Conservation (phyloP, 2,888 invertebrate species). For the Eristalis tenax region DNA sequence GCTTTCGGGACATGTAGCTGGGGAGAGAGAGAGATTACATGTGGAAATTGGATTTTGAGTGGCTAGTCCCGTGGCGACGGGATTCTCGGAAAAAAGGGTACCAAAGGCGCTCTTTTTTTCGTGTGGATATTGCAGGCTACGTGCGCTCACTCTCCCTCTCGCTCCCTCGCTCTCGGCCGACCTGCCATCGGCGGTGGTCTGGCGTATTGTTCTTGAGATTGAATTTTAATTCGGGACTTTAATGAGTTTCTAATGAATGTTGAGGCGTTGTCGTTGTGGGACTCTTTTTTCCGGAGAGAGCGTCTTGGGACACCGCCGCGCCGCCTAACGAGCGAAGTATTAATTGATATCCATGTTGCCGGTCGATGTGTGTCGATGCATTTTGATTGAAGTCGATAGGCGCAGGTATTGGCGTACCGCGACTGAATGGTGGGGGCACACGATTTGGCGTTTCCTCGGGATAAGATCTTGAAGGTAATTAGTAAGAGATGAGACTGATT, state of each 20-base stretch:
- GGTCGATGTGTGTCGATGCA: neutral
- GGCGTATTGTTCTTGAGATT: constrained; percentile 9
- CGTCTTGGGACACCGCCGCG: constrained; percentile 4
- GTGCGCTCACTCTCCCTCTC: neutral
- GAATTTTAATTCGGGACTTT: constrained; percentile 55
- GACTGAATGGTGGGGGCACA: neutral
- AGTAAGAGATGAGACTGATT: neutral
- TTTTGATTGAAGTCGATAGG: constrained; percentile 35
- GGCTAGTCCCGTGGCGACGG: constrained; percentile 50
- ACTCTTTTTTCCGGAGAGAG: constrained; percentile 20
- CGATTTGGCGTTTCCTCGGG: constrained; percentile 4
- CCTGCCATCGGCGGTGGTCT: constrained; percentile 48
- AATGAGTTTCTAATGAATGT: constrained; percentile 54
- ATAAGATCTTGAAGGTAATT: constrained; percentile 15
- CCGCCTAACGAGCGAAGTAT: constrained; percentile 48
- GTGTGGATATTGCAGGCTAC: too few relatives aligned
- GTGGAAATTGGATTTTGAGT: constrained; percentile 65
- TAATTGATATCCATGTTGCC: constrained; percentile 37
- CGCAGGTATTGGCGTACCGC: neutral
- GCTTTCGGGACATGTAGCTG: constrained; percentile 24
- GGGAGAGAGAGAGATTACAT: constrained; percentile 36
- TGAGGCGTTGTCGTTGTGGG: constrained; percentile 12
- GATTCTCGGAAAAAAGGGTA: constrained; percentile 59
- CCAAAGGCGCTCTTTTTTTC: neutral
- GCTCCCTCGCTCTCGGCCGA: constrained; percentile 17